Percentiles rank a stretch among this genome's conserved stretches.
These are phyloP conservation scores for Phaethornis superciliosus DNA, from an alignment of 2,113 vertebrate genomes.

Conservation along the genomic window DNA sequence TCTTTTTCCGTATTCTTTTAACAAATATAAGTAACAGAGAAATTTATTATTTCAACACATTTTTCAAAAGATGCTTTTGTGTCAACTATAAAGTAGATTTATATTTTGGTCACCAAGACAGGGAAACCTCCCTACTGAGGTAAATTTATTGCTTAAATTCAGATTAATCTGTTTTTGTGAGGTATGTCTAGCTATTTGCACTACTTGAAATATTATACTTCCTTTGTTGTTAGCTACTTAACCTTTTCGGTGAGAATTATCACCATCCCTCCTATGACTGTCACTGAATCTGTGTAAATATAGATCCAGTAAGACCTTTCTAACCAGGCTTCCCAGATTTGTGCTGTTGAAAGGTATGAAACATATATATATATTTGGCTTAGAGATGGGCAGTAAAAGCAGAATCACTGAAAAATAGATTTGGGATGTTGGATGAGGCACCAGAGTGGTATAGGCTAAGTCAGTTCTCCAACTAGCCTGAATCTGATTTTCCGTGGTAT, in stretches of 20 bases:
- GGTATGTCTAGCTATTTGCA: background rate
- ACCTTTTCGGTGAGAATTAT: background rate
- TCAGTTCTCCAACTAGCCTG: background rate
- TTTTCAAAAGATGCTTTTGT: background rate
- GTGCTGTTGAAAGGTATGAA: background rate
- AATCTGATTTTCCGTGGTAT: background rate
- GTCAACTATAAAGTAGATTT: background rate
- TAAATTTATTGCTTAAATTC: background rate
- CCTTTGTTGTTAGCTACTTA: background rate
- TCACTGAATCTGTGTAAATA: background rate
- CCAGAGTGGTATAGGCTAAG: background rate
- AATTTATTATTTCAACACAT: background rate
- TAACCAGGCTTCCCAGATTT: background rate
- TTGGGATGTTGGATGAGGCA: background rate
- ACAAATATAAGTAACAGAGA: background rate
- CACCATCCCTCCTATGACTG: background rate
- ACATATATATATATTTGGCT: background rate
- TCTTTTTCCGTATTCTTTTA: background rate
- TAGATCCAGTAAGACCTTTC: background rate
- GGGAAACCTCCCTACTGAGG: background rate
- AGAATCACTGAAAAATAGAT: background rate
- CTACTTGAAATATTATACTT: background rate
- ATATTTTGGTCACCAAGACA: background rate
- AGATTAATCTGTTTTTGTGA: background rate
- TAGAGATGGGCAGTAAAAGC: background rate